These are phyloP conservation scores for Papilio glaucus DNA, from an alignment of 1,140 invertebrate genomes.

Conservation along the genomic window DNA sequence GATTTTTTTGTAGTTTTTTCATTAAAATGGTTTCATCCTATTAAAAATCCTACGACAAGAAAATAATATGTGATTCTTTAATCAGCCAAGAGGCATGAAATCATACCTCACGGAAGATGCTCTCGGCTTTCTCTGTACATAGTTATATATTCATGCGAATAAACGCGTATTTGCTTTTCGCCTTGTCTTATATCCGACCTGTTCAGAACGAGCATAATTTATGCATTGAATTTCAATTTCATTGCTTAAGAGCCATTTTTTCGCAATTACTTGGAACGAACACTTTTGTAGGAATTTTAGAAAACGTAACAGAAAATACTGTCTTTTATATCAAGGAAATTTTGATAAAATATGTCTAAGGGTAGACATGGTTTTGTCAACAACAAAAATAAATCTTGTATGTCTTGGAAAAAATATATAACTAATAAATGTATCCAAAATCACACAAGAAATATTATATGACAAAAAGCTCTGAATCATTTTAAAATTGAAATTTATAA, in stretches of 20 bases:
- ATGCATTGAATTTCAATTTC: constrained; percentile 36
- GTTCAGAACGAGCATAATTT: constrained; percentile 14
- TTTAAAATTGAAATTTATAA: too few species aligned
- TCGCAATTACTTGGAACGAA: too few species aligned
- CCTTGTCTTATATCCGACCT: constrained; percentile 30
- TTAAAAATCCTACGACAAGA: not conserved
- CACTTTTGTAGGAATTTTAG: too few species aligned
- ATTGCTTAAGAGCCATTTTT: constrained; percentile 19
- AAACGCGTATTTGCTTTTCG: constrained; percentile 40
- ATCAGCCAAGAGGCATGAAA: constrained; percentile 64
- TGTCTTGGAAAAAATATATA: too few species aligned
- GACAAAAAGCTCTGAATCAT: too few species aligned
- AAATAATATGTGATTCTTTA: constrained; percentile 56
- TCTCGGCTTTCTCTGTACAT: constrained; percentile 53
- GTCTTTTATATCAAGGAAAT: not conserved
- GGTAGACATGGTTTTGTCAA: too few species aligned
- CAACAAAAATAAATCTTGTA: too few species aligned
- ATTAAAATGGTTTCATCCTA: not conserved
- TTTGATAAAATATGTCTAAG: too few species aligned
- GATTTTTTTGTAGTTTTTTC: too few species aligned
- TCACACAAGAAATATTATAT: too few species aligned
- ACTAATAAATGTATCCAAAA: too few species aligned
- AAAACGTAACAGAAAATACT: not conserved
- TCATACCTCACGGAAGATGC: constrained; percentile 65
- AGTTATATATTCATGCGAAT: constrained; percentile 22